These are phyloP conservation scores for Eurosta solidaginis DNA, from an alignment of 1,140 invertebrate species.

Conservation along the genomic window DNA sequence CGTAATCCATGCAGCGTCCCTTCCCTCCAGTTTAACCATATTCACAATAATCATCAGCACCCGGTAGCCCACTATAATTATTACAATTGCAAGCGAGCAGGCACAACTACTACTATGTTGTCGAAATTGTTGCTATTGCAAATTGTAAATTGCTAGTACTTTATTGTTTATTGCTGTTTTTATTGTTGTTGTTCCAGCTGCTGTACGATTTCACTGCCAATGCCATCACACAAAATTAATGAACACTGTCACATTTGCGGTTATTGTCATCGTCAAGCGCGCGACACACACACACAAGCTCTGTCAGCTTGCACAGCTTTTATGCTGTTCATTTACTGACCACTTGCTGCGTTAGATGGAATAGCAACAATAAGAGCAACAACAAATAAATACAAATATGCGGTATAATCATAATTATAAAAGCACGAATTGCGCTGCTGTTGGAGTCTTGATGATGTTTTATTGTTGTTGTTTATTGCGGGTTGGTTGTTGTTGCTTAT, in stretches of 20 bases:
- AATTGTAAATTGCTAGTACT: neutral
- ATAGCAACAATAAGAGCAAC: slow-evolving; percentile 38
- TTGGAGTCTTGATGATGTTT: neutral
- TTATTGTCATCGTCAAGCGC: slow-evolving; percentile 39
- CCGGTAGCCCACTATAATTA: neutral
- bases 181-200: neutral
- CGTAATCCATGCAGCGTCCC: too few species aligned
- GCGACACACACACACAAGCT: neutral
- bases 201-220: slow-evolving; percentile 16
- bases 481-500: neutral
- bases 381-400: slow-evolving; percentile 10
- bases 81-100: neutral
- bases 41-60: too few species aligned
- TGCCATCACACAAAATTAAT: slow-evolving; percentile 47
- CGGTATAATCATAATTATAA: neutral
- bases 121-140: neutral
- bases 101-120: slow-evolving; percentile 34
- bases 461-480: too few species aligned
- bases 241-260: slow-evolving; percentile 45
- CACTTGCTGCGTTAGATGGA: slow-evolving; percentile 54
- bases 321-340: slow-evolving; percentile 40
- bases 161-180: neutral
- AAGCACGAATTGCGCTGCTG: neutral
- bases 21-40: too few species aligned
- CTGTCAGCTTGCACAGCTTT: neutral